Base-by-base conservation (phyloP, 2,888 invertebrate species). In the Alsophila aescularia region DNA sequence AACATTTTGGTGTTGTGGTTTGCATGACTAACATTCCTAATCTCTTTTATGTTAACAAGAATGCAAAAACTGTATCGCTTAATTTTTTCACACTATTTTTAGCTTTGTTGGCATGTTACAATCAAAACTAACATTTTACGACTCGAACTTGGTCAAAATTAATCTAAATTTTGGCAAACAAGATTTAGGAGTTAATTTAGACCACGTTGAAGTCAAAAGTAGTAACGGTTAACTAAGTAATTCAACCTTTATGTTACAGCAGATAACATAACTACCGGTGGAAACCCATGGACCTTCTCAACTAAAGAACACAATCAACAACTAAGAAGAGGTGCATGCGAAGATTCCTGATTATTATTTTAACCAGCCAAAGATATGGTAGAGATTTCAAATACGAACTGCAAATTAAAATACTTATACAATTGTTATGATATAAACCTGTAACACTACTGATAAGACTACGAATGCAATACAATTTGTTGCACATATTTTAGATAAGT, bases 281-380 rank as follows among this genome's bases (percentile, higher is more conserved):
- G 49, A 61, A 65, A 62, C 66, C 58, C 62, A 67, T 72, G 77
- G 76, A 79, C 76, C 71, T 34, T 35, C 45, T 79, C 77, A 78
- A 75, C 68, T 62, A 68, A 74, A 75, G 71, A 76, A 70, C 72
- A 64, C 67, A 69, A 62, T 36, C 51, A 60, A 59, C 52, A 47
- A 60, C 61, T 61, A 62, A 59, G 67, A 59, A 60, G 56, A 58
- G 59, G 5, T 14, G 56, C 58, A 52, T 61, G 60, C 56, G 58
- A 60, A 59, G 53, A 9, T 57, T 51, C 54, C 54, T 52, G 57
- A 55, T 51, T 51, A 52, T 39, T 18, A 37, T 44, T 34, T 40
- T 39, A 31, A 52, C 18, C 14, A 41, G 35, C 36, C 36, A 53
- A 47, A 47, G 47, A 42, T 48, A 36, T 18, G 27, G 29, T 29